Percentiles rank a stretch among this genome's conserved stretches.
phyloP scores from a whole-genome alignment of 35 echinoderm and acorn worm genomes.

The Ophioderma brevispina region DNA sequence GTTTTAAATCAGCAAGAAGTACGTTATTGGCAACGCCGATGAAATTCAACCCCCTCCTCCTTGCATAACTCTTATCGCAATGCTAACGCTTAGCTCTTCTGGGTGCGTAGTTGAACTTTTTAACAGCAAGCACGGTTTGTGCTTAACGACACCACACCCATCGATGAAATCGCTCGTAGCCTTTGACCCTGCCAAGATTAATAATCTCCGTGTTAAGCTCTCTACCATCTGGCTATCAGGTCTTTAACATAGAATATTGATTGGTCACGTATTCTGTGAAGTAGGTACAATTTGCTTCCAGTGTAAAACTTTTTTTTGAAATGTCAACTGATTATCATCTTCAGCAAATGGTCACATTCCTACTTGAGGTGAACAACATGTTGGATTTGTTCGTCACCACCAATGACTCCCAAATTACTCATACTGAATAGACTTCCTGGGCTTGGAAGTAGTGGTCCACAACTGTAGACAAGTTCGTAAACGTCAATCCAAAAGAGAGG shows the following conservation, averaged over 20 bases:
- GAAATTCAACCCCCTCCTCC: too few species aligned
- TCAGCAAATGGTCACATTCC: background rate
- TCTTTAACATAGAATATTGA: background rate
- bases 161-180: background rate
- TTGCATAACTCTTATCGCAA: too few species aligned
- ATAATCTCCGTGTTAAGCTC: background rate
- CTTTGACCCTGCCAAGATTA: background rate
- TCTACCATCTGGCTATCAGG: background rate
- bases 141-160: background rate
- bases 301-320: background rate
- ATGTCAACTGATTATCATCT: background rate
- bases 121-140: background rate
- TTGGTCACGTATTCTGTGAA: background rate
- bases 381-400: background rate
- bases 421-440: background rate
- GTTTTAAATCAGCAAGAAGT: too few species aligned
- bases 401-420: background rate
- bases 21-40: too few species aligned
- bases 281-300: background rate
- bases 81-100: background rate
- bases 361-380: background rate
- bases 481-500: background rate
- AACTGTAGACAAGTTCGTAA: background rate
- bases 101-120: background rate
- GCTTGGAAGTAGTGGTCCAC: background rate